Percentiles rank a stretch among this genome's conserved stretches.
These are phyloP conservation scores for Aleiodes testaceus DNA, from an alignment of 2,888 invertebrate species.

Conservation along the genomic window DNA sequence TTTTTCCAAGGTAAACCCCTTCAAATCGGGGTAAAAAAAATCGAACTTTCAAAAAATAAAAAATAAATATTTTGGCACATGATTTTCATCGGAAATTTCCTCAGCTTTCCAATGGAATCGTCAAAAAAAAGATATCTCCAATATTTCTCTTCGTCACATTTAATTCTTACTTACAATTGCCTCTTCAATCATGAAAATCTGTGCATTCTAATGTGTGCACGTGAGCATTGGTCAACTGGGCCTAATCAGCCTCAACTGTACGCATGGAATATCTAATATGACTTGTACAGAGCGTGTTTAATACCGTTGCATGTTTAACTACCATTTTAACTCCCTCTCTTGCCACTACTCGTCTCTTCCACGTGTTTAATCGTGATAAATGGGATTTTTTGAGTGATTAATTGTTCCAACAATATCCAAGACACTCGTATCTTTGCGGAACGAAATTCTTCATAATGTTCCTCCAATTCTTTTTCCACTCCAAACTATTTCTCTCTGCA, in stretches of 20 bases:
- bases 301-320: constrained; percentile 61
- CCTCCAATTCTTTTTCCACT: background rate
- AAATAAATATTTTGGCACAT: no score
- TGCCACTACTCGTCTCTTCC: background rate
- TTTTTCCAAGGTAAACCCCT: no score
- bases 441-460: constrained; percentile 16
- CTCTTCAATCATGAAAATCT: no score
- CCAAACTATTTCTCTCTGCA: no score
- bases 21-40: no score
- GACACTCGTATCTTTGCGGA: constrained; percentile 55
- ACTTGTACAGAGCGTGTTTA: constrained; percentile 57
- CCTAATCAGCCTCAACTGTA: constrained; percentile 19
- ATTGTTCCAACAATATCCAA: constrained; percentile 53
- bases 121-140: no score
- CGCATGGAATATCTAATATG: constrained; percentile 63
- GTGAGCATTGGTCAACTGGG: background rate
- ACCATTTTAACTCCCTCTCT: constrained; percentile 52
- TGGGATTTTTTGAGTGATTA: constrained; percentile 65
- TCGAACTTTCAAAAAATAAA: no score
- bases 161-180: no score
- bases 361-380: constrained; percentile 59
- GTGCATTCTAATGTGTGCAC: background rate
- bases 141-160: no score
- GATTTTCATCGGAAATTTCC: no score
- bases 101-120: no score